Conservation (phyloP, 2,888 invertebrate species). For the Hypsopygia costalis region DNA sequence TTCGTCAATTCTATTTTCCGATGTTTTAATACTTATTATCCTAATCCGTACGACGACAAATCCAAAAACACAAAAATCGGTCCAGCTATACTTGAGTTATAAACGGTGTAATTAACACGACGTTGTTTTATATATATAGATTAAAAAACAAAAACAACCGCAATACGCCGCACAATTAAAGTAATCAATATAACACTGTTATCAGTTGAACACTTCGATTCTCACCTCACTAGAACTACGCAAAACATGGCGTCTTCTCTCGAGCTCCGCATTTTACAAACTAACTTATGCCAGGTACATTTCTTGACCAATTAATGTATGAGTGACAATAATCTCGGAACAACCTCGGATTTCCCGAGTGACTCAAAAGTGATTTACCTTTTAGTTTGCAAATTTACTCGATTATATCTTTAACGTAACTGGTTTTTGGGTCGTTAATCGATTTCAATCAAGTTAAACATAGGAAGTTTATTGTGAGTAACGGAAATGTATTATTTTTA, state of each 20-base stretch:
- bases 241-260: constrained; percentile 59
- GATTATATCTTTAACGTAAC: constrained; percentile 9
- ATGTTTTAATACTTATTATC: no score
- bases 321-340: constrained; percentile 36
- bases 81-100: no score
- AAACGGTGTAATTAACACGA: no score
- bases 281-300: constrained; percentile 49
- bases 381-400: constrained; percentile 8
- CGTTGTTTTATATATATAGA: no score
- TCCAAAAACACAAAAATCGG: no score
- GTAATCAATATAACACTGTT: neutral
- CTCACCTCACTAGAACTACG: constrained; percentile 57
- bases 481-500: no score
- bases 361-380: constrained; percentile 16
- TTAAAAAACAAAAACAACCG: no score
- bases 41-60: no score
- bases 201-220: neutral
- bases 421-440: neutral
- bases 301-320: constrained; percentile 35
- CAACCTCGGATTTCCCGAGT: constrained; percentile 45
- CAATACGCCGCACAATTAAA: no score
- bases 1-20: no score
- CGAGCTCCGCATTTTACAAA: constrained; percentile 67
- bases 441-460: neutral
- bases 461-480: neutral